Conservation (phyloP, 2,113 vertebrate species). For the Hirundichthys speculiger region DNA sequence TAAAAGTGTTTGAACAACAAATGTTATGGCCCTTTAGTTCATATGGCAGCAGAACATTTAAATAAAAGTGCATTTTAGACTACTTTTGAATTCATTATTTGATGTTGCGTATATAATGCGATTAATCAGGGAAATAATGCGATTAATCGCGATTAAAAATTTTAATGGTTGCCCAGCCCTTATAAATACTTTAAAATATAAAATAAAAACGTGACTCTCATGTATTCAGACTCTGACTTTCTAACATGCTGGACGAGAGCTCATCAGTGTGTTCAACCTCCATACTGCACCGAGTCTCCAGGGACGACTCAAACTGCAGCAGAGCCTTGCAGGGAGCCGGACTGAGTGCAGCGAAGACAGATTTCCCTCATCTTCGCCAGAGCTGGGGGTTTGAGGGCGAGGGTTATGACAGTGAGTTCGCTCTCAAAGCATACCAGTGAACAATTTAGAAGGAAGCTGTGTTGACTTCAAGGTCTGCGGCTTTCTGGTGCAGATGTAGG, state of each 20-base stretch:
- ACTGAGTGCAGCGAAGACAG: slow-evolving; percentile 54
- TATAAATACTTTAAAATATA: background rate
- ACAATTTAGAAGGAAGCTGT: slow-evolving; percentile 16
- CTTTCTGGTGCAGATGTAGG: slow-evolving; percentile 41
- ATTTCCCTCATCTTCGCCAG: slow-evolving; percentile 48
- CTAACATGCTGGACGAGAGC: slow-evolving; percentile 63
- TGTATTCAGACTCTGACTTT: slow-evolving; percentile 34
- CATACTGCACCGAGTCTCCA: slow-evolving; percentile 33
- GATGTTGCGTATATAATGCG: too few species aligned
- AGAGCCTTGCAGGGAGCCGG: slow-evolving; percentile 40
- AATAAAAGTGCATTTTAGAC: too few species aligned
- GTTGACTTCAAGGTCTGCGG: slow-evolving; percentile 38
- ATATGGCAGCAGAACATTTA: too few species aligned
- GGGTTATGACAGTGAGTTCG: slow-evolving; percentile 55
- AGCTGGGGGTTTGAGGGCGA: slow-evolving; percentile 44
- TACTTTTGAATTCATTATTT: too few species aligned
- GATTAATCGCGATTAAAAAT: too few species aligned
- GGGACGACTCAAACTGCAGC: slow-evolving; percentile 50
- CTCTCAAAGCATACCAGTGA: slow-evolving; percentile 45
- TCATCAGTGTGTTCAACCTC: slow-evolving; percentile 60
- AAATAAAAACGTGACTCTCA: background rate
- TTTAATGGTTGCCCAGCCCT: too few species aligned
- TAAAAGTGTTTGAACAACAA: too few species aligned
- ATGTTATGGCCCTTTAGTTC: too few species aligned
- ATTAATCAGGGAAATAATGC: too few species aligned